phyloP scores from a whole-genome alignment of 2,888 invertebrate species.

The Gymnosoma rotundatum region DNA sequence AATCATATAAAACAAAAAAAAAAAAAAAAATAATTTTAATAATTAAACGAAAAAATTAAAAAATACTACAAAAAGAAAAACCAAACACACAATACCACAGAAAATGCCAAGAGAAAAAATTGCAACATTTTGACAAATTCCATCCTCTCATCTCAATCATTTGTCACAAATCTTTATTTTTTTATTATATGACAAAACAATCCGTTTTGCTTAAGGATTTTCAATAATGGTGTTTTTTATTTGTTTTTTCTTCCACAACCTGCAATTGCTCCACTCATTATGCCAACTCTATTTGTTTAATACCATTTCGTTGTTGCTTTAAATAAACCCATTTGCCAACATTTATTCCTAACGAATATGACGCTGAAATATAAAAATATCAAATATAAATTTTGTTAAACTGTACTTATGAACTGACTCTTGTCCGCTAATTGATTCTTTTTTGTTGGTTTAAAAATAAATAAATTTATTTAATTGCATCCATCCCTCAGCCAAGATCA shows the following conservation, averaged over 20 bases:
- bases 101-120: constrained; percentile 1
- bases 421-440: constrained; percentile 46
- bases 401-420: constrained; percentile 22
- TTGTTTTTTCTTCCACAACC: constrained; percentile 78
- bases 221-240: constrained; percentile 79
- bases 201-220: constrained; percentile 69
- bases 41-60: constrained; percentile 8
- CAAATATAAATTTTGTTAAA: constrained; percentile 8
- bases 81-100: no score
- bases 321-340: constrained; percentile 49
- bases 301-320: constrained; percentile 16
- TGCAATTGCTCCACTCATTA: constrained; percentile 79
- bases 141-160: constrained; percentile 38
- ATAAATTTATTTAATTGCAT: background rate
- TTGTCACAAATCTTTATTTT: constrained; percentile 25
- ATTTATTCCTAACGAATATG: constrained; percentile 40
- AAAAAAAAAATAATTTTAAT: background rate
- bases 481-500: constrained; percentile 77
- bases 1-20: background rate
- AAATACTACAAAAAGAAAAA: background rate
- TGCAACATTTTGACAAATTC: constrained; percentile 6
- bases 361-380: constrained; percentile 30
- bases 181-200: constrained; percentile 42
- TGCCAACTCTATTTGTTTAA: constrained; percentile 69
- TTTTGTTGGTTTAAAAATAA: constrained; percentile 15